Evolutionary conservation across 2,113 vertebrate species (phyloP), one percentile per base, ranked within the genome.

Genomic region (Prolemur simus): DNA sequence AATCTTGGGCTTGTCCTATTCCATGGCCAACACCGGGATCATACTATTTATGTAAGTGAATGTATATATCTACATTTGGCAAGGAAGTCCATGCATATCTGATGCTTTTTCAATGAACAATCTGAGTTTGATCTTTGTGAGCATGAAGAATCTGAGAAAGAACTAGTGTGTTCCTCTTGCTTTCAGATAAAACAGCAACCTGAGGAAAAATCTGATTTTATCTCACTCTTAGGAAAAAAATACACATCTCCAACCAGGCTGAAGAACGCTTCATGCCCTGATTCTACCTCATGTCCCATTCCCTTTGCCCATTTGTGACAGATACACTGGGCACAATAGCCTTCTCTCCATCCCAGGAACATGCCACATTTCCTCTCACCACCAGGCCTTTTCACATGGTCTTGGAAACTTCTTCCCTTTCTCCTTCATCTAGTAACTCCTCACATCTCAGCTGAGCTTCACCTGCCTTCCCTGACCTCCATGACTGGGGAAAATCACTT

Each of bases 1-100:
- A 5, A 99, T 99, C 97, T 98, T 99, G 94, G 99, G 99, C 49
- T 98, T 99, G 80, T 99, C 99, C 54, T 99, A 99, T 25, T 99
- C 99, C 85, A 99, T 99, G 99, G 99, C 99, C 81, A 99, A 99
- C 98, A 99, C 99, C 0, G 99, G 99, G 96, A 99, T 99, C 71
- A 71, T 99, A 25, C 98, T 99, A 87, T 99, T 99, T 82, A 88
- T 99, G 99, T 99, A 98, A 99, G 99, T 99, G 96, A n/a, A 34
- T 25, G 32, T 29, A 11, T 12, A 8, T 34, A 4, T 39, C 37
- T 54, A 1, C 12, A 6, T 34, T 42, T 12, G 14, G 12, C 56
- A 60, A 15, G 8, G 8, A 68, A 66, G 45, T 15, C 56, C 6
- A 8, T 25, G 12, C 23, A 9, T n/a, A n/a, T 14, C 29, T 37